These are phyloP conservation scores for Lacanobia oleracea DNA, from an alignment of 2,888 invertebrate species.

Conservation along the genomic window DNA sequence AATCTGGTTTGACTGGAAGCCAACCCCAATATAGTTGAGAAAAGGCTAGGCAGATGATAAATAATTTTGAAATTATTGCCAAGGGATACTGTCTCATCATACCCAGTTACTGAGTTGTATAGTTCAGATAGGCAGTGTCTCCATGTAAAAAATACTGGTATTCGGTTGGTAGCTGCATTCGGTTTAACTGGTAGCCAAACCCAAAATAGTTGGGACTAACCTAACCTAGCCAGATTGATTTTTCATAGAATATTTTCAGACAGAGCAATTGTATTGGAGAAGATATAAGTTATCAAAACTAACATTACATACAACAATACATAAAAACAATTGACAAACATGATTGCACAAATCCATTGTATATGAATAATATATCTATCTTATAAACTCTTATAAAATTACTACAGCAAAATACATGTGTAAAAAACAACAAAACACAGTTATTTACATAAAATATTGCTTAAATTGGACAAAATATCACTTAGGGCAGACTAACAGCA, in stretches of 20 bases:
- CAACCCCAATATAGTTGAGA: no score
- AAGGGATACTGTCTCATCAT: no score
- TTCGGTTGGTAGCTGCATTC: no score
- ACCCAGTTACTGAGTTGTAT: not conserved
- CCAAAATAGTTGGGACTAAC: no score
- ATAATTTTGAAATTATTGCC: not conserved
- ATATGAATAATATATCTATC: constrained; percentile 39
- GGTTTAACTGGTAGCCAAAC: no score
- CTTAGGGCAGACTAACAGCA: constrained; percentile 62
- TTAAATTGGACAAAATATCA: constrained; percentile 69
- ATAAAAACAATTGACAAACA: constrained; percentile 40
- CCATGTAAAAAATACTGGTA: no score
- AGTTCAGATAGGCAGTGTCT: no score
- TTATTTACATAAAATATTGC: constrained; percentile 51
- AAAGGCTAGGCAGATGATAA: no score
- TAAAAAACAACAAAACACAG: constrained; percentile 54
- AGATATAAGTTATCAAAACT: constrained; percentile 16
- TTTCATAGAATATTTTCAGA: constrained; percentile 19
- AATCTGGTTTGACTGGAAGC: no score
- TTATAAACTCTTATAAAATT: constrained; percentile 25
- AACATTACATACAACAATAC: constrained; percentile 35
- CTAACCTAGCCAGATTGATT: not conserved
- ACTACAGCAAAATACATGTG: constrained; percentile 44
- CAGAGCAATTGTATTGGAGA: constrained; percentile 43
- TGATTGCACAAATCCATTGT: constrained; percentile 53